Base-by-base conservation (phyloP, 2,113 vertebrate species). In the Pholis gunnellus region DNA sequence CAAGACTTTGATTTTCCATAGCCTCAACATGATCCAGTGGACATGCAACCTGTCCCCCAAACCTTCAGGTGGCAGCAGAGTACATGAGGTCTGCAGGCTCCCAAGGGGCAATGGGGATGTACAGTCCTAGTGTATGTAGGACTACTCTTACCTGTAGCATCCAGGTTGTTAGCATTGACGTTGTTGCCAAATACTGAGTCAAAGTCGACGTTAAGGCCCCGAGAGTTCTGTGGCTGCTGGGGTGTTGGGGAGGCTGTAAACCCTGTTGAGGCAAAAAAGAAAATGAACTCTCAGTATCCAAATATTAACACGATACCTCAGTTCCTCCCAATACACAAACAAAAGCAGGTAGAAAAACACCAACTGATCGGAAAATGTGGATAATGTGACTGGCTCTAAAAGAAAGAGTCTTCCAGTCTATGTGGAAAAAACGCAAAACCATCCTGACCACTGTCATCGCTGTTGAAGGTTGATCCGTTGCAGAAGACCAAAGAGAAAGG, bases 181-280 rank as follows among this genome's bases (percentile, higher is more conserved):
- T 97, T 98, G 94, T 97, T 98, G 94, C 98, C 97, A 93, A 99
- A 99, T 71, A 99, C 97, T 2, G 97, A 98, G 88, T 99, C 98
- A 92, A 99, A 99, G 95, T 99, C 96, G 69, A 98, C 97, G 77
- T 97, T 97, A 96, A 99, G 97, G 95, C 97, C 95, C 90, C 93
- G 81, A 79, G 96, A 94, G 81, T 96, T 95, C 87, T 97, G 97
- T 69, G 96, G 91, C 42, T 96, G 97, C 52, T 97, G 97, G 88
- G 96, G 92, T 84, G 96, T 95, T 65, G 96, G 94, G 89, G 97
- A 97, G 61, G 95, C 94, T 40, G 96, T 94, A 86, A 98, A 99
- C 85, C 96, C 98, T 98, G 88, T 40, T 50, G 63, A 79, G 14
- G 29, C 31, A 61, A 46, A 82, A 38, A 46, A 74, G 1, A 75